These are phyloP conservation scores for Acanthococcus lagerstroemiae DNA, from an alignment of 2,888 invertebrate species.

Conservation along the genomic window DNA sequence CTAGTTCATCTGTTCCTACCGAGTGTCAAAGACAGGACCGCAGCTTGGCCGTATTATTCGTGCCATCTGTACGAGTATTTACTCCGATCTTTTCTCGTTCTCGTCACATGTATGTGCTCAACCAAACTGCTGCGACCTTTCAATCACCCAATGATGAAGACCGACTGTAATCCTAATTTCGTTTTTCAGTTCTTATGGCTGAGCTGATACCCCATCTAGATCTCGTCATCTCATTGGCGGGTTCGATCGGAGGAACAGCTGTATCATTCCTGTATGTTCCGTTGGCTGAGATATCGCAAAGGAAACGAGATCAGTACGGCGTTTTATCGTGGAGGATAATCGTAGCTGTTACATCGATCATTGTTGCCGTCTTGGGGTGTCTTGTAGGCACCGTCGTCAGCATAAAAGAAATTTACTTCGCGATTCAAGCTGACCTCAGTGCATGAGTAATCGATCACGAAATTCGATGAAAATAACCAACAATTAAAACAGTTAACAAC, in stretches of 20 bases:
- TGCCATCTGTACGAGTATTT: constrained; percentile 56
- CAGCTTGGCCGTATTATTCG: constrained; percentile 42
- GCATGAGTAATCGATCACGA: too few species aligned
- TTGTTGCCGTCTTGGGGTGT: neutral
- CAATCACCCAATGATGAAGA: neutral
- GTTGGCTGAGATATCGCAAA: neutral
- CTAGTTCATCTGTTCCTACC: constrained; percentile 87
- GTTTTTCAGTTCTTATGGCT: neutral
- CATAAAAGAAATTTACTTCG: neutral
- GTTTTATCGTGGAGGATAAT: neutral
- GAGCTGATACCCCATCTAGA: neutral
- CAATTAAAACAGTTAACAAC: too few species aligned
- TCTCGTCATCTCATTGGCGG: neutral
- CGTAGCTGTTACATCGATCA: neutral
- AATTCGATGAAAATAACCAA: too few species aligned
- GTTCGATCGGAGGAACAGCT: neutral
- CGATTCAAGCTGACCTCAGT: neutral
- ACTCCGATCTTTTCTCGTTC: constrained; percentile 61
- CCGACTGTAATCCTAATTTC: neutral
- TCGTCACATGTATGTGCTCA: constrained; percentile 68
- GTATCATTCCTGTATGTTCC: neutral
- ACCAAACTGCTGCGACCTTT: neutral
- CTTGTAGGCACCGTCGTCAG: neutral
- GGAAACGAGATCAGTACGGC: too few species aligned
- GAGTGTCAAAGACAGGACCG: constrained; percentile 41